Evolutionary conservation across 2,797 vertebrate genomes (phyloP), one percentile per base, ranked within the genome.

Genomic region (Molossus molossus): DNA sequence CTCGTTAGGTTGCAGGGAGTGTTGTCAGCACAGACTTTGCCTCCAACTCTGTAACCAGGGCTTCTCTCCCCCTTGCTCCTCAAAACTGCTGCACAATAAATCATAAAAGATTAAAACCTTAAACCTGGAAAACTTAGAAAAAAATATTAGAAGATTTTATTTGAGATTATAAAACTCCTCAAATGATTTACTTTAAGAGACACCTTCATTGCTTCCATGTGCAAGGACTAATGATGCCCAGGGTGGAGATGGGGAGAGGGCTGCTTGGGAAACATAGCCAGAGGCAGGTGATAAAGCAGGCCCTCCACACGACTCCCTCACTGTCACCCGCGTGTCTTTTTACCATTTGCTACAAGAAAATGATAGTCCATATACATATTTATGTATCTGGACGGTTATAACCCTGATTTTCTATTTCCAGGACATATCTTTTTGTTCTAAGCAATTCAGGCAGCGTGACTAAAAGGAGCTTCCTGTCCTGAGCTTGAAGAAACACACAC

Each of bases 101-200:
- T 99, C 98, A 99, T 98, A 98, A 98, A 98, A 99, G 98, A 99
- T 99, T 98, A 99, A 98, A 98, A 98, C 96, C 98, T 98, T 98
- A 98, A 98, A 98, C 98, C 98, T 97, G 97, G 98, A 98, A 98
- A 98, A 99, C 98, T 98, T 98, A 98, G 98, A 97, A 98, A 98
- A 98, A 99, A 98, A 98, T 98, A 98, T 98, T 98, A 98, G 98
- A 98, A 98, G 98, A 97, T 98, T 98, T 99, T 98, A 99, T 99
- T 98, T 98, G 94, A 21, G 98, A 98, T 99, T 98, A 98, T 98
- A 99, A 99, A 99, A 99, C 98, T 97, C 98, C 98, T 27, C 55
- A 96, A 95, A 96, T 98, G 98, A 99, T 99, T 99, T 99, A 99
- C 98, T 98, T 97, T 94, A 96, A 98, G 98, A 98, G 98, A 98